phyloP scores from a whole-genome alignment of 2,797 vertebrate species.

The Numenius phaeopus region DNA sequence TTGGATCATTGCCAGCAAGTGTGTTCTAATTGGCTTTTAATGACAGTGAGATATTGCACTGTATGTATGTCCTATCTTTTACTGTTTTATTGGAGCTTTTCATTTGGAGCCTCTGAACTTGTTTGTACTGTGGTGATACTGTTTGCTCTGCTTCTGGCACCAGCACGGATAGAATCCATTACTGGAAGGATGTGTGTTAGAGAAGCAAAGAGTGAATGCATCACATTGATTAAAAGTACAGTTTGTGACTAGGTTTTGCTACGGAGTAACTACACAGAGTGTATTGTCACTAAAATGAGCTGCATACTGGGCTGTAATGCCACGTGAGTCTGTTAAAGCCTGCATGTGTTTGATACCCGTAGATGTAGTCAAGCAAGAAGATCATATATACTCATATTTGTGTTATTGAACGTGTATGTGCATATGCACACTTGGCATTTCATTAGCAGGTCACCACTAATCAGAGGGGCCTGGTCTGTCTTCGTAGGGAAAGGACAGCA shows the following conservation, averaged over 20 bases:
- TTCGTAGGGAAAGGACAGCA: neutral
- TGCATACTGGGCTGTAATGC: neutral
- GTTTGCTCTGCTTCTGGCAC: conserved; percentile 67
- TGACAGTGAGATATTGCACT: neutral
- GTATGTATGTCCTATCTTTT: conserved; percentile 1
- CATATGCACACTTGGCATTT: neutral
- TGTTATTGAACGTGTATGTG: neutral
- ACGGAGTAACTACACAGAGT: neutral
- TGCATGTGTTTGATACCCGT: neutral
- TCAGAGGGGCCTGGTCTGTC: neutral
- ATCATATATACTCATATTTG: neutral
- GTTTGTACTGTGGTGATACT: conserved; percentile 59
- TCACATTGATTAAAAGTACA: conserved; percentile 62
- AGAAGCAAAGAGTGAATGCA: conserved; percentile 32
- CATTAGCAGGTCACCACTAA: neutral
- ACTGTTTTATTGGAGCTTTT: conserved; percentile 51
- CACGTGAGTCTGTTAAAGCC: neutral
- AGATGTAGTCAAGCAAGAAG: neutral
- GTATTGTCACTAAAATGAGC: conserved; percentile 6
- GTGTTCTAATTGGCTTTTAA: conserved; percentile 17
- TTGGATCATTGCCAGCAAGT: neutral
- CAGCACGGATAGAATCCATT: conserved; percentile 13
- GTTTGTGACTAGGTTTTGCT: conserved; percentile 34
- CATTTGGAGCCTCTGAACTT: neutral
- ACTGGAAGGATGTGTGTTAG: conserved; percentile 33